Conservation (phyloP, 64 coral and sea anemone species). For the Montipora sp. region DNA sequence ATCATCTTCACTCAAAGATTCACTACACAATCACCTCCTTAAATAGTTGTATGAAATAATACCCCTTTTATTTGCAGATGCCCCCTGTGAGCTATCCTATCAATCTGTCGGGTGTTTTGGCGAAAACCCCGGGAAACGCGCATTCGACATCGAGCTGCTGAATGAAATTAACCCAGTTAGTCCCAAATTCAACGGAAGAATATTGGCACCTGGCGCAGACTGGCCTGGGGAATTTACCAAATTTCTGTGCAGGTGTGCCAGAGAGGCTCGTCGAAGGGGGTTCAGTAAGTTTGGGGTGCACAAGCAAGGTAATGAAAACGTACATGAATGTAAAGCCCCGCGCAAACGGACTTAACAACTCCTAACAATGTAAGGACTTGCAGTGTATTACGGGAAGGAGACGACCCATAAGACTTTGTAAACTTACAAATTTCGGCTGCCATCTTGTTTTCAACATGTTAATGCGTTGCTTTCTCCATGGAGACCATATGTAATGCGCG, state of each 20-base stretch:
- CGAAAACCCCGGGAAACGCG: slow-evolving; percentile 43
- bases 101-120: slow-evolving; percentile 54
- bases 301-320: slow-evolving; percentile 47
- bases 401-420: too few relatives aligned
- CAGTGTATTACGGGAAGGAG: too few relatives aligned
- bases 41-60: too few relatives aligned
- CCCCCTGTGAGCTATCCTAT: slow-evolving; percentile 22
- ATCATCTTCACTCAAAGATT: too few relatives aligned
- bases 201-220: slow-evolving; percentile 5
- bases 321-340: neutral
- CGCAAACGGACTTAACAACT: too few relatives aligned
- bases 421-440: too few relatives aligned
- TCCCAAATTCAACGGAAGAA: slow-evolving; percentile 53
- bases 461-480: too few relatives aligned
- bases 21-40: too few relatives aligned
- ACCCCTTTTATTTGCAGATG: slow-evolving; percentile 18
- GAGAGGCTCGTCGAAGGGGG: slow-evolving; percentile 51
- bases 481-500: too few relatives aligned
- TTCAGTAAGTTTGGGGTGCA: slow-evolving; percentile 78
- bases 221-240: slow-evolving; percentile 71
- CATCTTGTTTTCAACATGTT: too few relatives aligned
- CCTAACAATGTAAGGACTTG: too few relatives aligned
- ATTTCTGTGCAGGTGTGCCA: slow-evolving; percentile 84
- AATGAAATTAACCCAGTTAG: slow-evolving; percentile 53
- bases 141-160: slow-evolving; percentile 22